Percentiles rank a stretch among this genome's conserved stretches.
These are phyloP conservation scores for Campoplex capitator DNA, from an alignment of 2,888 invertebrate genomes.

Conservation along the genomic window DNA sequence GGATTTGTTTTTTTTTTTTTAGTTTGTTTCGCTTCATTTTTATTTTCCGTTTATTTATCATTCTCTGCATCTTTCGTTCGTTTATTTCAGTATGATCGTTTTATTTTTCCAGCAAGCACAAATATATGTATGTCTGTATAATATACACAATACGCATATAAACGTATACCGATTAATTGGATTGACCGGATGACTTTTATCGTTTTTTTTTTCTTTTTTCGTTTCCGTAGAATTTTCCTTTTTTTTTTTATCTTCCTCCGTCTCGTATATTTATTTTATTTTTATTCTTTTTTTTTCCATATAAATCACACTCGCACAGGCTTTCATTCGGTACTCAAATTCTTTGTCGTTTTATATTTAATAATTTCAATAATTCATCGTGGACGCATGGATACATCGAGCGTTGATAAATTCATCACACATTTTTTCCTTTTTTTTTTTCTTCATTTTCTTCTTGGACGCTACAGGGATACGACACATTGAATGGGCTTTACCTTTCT, in stretches of 20 bases:
- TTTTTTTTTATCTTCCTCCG: conserved; percentile 46
- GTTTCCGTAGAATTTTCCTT: conserved; percentile 16
- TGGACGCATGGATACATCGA: conserved; percentile 67
- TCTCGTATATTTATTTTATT: conserved; percentile 38
- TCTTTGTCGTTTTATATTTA: conserved; percentile 27
- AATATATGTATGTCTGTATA: conserved; percentile 79
- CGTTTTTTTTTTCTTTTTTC: conserved; percentile 11
- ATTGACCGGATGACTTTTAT: conserved; percentile 54
- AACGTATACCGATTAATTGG: conserved; percentile 69
- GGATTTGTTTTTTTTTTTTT: conserved; percentile 11
- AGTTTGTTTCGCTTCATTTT: conserved; percentile 11
- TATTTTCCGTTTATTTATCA: conserved; percentile 4
- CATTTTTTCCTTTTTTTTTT: conserved; percentile 60
- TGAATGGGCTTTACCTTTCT: conserved; percentile 45
- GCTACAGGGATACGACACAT: conserved; percentile 63
- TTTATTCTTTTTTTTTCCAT: conserved; percentile 59
- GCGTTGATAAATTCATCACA: conserved; percentile 62
- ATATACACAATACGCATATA: conserved; percentile 65
- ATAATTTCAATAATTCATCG: conserved; percentile 54
- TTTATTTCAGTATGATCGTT: conserved; percentile 68
- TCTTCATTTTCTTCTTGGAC: conserved; percentile 59
- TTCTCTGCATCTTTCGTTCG: background rate
- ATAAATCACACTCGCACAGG: conserved; percentile 56
- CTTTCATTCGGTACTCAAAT: conserved; percentile 53
- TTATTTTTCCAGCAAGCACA: conserved; percentile 81